Percentiles rank a stretch among this genome's conserved stretches.
Conservation (phyloP, 2,113 vertebrate genomes). For the Parus major region DNA sequence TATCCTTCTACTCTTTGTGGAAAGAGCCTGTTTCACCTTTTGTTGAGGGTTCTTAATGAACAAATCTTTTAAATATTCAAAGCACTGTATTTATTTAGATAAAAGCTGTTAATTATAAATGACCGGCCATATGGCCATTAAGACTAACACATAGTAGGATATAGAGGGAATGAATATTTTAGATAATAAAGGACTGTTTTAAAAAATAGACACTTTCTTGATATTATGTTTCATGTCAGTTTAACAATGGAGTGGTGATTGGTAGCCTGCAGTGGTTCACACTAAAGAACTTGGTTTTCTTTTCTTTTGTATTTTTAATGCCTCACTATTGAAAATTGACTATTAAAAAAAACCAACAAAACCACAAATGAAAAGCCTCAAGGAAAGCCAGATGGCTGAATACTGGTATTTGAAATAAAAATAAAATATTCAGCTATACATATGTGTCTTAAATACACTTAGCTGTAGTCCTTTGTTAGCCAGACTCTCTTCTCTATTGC, state of each 20-base stretch:
- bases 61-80: slow-evolving; percentile 47
- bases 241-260: slow-evolving; percentile 39
- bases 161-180: slow-evolving; percentile 32
- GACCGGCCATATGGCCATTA: slow-evolving; percentile 59
- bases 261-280: slow-evolving; percentile 13
- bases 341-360: neutral
- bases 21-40: neutral
- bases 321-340: slow-evolving; percentile 12
- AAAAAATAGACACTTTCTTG: slow-evolving; percentile 4
- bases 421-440: slow-evolving; percentile 60
- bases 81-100: slow-evolving; percentile 62
- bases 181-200: slow-evolving; percentile 50
- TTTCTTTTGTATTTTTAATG: slow-evolving; percentile 52
- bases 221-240: slow-evolving; percentile 3
- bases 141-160: neutral
- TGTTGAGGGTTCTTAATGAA: neutral
- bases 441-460: slow-evolving; percentile 42
- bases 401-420: slow-evolving; percentile 59
- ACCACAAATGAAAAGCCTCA: slow-evolving; percentile 24
- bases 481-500: neutral
- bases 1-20: neutral
- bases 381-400: slow-evolving; percentile 68
- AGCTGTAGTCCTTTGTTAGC: slow-evolving; percentile 20
- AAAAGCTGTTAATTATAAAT: slow-evolving; percentile 75
- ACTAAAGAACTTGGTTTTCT: neutral